Base-by-base conservation (phyloP, 1,140 invertebrate genomes). In the Aethina tumida region DNA sequence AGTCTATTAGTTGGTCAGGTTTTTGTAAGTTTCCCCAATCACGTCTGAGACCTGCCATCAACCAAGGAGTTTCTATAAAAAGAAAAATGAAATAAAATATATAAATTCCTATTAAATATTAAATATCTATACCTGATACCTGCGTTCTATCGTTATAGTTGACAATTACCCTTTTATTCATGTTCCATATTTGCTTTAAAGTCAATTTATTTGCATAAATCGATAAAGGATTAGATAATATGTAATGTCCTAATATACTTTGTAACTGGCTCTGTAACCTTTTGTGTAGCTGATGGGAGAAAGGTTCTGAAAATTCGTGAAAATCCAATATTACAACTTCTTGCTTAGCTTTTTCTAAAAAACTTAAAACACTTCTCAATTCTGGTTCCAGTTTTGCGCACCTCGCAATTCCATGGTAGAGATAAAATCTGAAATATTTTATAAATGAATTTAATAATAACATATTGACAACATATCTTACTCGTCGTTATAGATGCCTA, bases 291-390 rank as follows among this genome's bases (percentile, higher is more conserved):
- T 45, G 49, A 2, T 56, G 52, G 7, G 70, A 65, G 1, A 68
- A 67, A 39, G 73, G 68, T 39, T 77, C 75, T 3, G 78, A 77
- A 12, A 81, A 80, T 43, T 77, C 69, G 43, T 77, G 76, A 33
- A 81, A 73, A 48, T 83, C 78, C 28, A 83, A 57, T 41, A 81
- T 71, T 0, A 81, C 65, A 9, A 83, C 65, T 65, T 81, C 77
- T 47, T 70, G 64, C 37, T 58, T 70, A 2, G 77, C 71, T 19
- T 55, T 62, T 42, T 71, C 65, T 35, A 80, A 43, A 53, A 82
- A 84, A 12, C 60, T 57, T 56, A 64, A 68, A 4, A 82, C 67
- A 45, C 78, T 69, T 32, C 60, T 63, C 8, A 84, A 54, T 2
- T 80, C 55, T 2, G 69, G 67, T 3, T 69, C 53, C n/a, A 83